Percentiles rank a stretch among this genome's conserved stretches.
phyloP scores from a whole-genome alignment of 2,113 vertebrate species.

The Speoplatyrhinus poulsoni region DNA sequence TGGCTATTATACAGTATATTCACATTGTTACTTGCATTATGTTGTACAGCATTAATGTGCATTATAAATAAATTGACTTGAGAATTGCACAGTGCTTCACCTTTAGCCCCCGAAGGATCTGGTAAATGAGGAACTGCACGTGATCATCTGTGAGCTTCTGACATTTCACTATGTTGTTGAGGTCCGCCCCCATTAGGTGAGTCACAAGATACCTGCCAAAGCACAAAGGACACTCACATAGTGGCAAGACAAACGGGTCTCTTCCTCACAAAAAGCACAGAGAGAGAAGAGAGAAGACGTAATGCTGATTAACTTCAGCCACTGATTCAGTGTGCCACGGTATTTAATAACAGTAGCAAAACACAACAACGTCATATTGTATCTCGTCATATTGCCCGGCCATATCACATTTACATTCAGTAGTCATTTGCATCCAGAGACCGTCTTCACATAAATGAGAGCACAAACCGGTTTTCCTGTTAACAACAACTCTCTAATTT shows the following conservation, averaged over 20 bases:
- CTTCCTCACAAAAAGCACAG: constrained; percentile 1
- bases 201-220: constrained; percentile 91
- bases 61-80: neutral
- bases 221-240: constrained; percentile 36
- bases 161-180: constrained; percentile 99
- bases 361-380: neutral
- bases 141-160: constrained; percentile 98
- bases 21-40: neutral
- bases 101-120: constrained; percentile 96
- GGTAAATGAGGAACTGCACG: constrained; percentile 98
- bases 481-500: constrained; percentile 8
- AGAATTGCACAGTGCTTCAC: constrained; percentile 63
- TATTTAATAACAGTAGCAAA: too few species aligned
- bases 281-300: constrained; percentile 6
- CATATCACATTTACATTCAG: neutral
- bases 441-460: constrained; percentile 35
- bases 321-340: too few species aligned
- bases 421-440: constrained; percentile 12
- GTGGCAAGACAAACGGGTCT: neutral
- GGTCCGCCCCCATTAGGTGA: constrained; percentile 97
- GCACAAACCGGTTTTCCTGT: constrained; percentile 35
- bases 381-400: too few species aligned
- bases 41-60: neutral
- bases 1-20: too few species aligned
- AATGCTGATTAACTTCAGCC: neutral